Conservation (phyloP, 2,113 vertebrate genomes). For the Athene cunicularia region DNA sequence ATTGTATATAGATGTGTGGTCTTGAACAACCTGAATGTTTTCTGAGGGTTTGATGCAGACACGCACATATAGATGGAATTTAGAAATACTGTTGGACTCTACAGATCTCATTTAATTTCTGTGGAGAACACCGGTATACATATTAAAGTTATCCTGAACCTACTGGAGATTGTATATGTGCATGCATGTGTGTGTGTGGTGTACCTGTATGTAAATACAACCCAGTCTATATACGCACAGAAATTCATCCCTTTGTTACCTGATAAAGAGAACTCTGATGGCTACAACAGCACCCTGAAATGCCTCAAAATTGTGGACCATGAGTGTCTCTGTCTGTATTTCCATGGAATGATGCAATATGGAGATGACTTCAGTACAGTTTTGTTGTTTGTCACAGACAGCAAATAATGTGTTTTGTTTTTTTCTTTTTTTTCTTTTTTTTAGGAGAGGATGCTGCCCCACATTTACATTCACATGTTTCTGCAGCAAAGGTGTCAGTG, state of each 20-base stretch:
- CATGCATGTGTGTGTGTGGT: background rate
- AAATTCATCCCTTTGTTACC: background rate
- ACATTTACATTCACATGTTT: background rate
- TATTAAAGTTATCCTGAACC: background rate
- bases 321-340: background rate
- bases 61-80: background rate
- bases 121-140: background rate
- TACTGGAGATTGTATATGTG: background rate
- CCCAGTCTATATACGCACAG: background rate
- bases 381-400: background rate
- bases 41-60: background rate
- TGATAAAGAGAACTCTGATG: background rate
- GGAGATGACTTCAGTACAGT: background rate
- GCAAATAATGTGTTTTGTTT: background rate
- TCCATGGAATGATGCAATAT: background rate
- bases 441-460: constrained; percentile 57
- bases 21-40: background rate
- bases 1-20: background rate
- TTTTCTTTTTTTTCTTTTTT: background rate
- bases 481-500: constrained; percentile 62
- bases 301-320: background rate
- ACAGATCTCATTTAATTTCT: background rate
- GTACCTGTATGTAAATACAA: background rate
- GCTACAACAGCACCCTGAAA: background rate
- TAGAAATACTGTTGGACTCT: background rate